These are phyloP conservation scores for Novumbra hubbsi DNA, from an alignment of 2,797 vertebrate species.

Conservation along the genomic window DNA sequence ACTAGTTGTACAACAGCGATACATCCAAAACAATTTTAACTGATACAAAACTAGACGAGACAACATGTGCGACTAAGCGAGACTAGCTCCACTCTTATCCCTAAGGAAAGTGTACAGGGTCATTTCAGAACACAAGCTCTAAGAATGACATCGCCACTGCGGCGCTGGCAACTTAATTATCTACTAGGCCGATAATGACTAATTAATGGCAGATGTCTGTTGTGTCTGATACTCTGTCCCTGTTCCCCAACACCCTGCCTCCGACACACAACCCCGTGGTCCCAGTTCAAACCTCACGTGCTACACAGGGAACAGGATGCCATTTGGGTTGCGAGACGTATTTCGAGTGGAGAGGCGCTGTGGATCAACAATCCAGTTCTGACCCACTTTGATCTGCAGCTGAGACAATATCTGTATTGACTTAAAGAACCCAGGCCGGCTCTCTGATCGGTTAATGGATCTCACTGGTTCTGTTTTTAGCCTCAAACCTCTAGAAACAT, in stretches of 20 bases:
- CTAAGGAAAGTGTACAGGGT: not conserved
- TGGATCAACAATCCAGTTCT: not conserved
- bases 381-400: not conserved
- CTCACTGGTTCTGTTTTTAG: constrained; percentile 48
- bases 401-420: constrained; percentile 31
- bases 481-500: constrained; percentile 32
- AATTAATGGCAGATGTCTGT: not conserved
- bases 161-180: not conserved
- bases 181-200: not conserved
- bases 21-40: too few species aligned
- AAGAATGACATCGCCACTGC: not conserved
- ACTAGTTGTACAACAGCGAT: too few species aligned
- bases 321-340: not conserved
- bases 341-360: not conserved
- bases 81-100: not conserved
- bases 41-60: not conserved
- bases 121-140: not conserved
- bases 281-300: too few species aligned
- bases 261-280: not conserved
- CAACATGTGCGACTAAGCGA: not conserved
- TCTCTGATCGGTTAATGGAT: constrained; percentile 35
- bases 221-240: not conserved
- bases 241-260: not conserved
- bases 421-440: constrained; percentile 12
- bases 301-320: too few species aligned